Evolutionary conservation across 2,797 vertebrate genomes (phyloP).

Genomic region (Discoglossus pictus): DNA sequence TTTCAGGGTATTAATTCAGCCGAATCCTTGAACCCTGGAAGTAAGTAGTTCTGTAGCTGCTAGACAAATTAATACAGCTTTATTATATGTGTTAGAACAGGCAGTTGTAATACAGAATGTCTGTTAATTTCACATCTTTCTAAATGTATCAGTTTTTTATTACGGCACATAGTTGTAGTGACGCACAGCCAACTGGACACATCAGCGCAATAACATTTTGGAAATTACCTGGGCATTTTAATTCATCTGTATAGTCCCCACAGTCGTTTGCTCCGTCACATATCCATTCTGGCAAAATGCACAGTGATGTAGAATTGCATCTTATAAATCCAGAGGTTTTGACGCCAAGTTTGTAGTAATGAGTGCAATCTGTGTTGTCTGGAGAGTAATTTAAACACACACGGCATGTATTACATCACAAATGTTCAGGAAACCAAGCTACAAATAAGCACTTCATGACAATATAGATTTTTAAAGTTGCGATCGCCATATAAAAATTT

Average conservation of each 20-base stretch:
- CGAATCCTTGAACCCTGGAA: background rate
- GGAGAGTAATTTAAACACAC: conserved; percentile 53
- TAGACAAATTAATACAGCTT: background rate
- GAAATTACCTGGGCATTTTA: conserved; percentile 82
- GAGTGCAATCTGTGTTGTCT: conserved; percentile 88
- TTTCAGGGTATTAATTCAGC: conserved; percentile 2
- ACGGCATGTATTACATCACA: conserved; percentile 7
- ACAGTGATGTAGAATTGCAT: conserved; percentile 94
- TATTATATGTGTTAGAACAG: background rate
- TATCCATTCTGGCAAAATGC: conserved; percentile 86
- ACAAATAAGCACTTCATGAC: background rate
- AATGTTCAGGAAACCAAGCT: conserved; percentile 1
- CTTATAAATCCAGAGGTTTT: conserved; percentile 87
- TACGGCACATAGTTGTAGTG: background rate
- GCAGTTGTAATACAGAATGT: background rate
- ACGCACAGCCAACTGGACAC: conserved; percentile 10
- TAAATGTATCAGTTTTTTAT: conserved; percentile 20
- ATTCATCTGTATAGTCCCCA: conserved; percentile 92
- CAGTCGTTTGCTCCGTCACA: conserved; percentile 96
- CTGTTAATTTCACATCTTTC: conserved; percentile 4
- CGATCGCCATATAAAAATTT: too few species aligned
- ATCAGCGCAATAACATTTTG: conserved; percentile 1
- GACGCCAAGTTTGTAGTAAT: conserved; percentile 93
- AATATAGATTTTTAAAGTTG: too few species aligned
- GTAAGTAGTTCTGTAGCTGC: background rate